Conservation (phyloP, 92 coral and sea anemone genomes). For the Porites lobata region DNA sequence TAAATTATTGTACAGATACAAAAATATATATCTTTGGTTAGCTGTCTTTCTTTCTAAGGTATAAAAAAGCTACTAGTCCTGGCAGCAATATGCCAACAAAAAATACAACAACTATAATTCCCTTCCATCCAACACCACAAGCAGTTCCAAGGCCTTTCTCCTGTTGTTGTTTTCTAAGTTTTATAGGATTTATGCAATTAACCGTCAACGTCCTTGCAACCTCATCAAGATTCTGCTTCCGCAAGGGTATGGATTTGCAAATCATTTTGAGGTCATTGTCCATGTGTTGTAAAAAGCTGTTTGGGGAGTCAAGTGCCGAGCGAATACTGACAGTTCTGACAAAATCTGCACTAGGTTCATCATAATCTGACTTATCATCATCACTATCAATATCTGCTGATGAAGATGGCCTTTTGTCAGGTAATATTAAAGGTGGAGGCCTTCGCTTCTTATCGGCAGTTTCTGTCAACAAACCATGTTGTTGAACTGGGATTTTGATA, state of each 20-base stretch:
- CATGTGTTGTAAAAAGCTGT: conserved; percentile 93
- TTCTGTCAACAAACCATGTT: conserved; percentile 93
- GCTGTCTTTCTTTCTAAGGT: conserved; percentile 9
- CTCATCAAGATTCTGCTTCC: conserved; percentile 85
- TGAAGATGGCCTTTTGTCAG: conserved; percentile 33
- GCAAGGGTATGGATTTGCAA: conserved; percentile 86
- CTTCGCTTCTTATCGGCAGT: conserved; percentile 73
- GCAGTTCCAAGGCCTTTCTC: conserved; percentile 86
- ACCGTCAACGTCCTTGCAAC: conserved; percentile 91
- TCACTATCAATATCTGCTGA: conserved; percentile 58
- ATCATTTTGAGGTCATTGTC: conserved; percentile 93
- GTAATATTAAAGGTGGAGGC: conserved; percentile 73
- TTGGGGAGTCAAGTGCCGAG: conserved; percentile 86
- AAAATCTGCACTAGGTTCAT: conserved; percentile 50
- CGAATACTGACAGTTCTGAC: conserved; percentile 96
- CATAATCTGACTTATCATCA: conserved; percentile 61
- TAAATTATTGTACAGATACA: not conserved
- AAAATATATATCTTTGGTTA: conserved; percentile 36
- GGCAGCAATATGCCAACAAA: conserved; percentile 86
- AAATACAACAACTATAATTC: conserved; percentile 73
- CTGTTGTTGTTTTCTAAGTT: conserved; percentile 74
- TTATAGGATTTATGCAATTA: conserved; percentile 93
- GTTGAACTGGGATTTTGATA: conserved; percentile 93
- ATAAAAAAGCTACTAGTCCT: conserved; percentile 59
- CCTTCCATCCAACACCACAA: conserved; percentile 96